phyloP scores from a whole-genome alignment of 2,888 invertebrate species.

The Caenorhabditis panamensis region DNA sequence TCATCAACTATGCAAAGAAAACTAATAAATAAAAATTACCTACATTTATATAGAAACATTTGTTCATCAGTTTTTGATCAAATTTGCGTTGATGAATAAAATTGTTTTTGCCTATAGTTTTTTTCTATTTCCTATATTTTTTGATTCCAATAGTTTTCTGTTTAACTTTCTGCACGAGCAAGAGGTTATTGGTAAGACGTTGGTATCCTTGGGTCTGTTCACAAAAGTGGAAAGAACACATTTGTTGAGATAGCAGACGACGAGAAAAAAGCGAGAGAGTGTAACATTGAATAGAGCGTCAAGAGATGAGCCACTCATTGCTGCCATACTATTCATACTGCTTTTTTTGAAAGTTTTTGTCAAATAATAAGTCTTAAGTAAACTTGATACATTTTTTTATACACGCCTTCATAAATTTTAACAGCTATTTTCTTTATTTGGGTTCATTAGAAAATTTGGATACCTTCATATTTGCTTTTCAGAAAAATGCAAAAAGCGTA shows the following conservation, averaged over 20 bases:
- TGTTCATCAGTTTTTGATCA: too few relatives aligned
- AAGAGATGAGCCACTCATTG: constrained; percentile 26
- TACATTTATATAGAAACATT: background rate
- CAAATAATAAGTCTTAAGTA: constrained; percentile 1
- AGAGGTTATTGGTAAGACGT: too few relatives aligned
- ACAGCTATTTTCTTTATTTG: too few relatives aligned
- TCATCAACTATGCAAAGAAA: constrained; percentile 18
- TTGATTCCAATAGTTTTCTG: too few relatives aligned
- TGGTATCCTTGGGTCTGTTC: too few relatives aligned
- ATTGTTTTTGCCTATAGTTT: too few relatives aligned
- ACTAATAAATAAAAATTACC: constrained; percentile 1
- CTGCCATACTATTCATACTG: constrained; percentile 26
- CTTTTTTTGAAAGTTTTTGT: constrained; percentile 4
- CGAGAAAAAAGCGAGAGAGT: constrained; percentile 8
- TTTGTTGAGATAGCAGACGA: constrained; percentile 23
- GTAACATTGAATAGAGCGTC: constrained; percentile 2
- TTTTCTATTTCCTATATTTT: too few relatives aligned
- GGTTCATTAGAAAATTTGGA: too few relatives aligned
- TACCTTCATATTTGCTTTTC: constrained; percentile 2
- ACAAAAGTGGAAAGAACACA: background rate
- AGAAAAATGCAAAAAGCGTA: constrained; percentile 45
- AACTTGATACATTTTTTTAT: constrained; percentile 6
- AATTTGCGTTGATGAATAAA: too few relatives aligned
- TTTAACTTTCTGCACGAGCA: too few relatives aligned
- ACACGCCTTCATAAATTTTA: too few relatives aligned